phyloP scores from a whole-genome alignment of 2,113 vertebrate species.

The Hypocryptadius cinnamomeus region DNA sequence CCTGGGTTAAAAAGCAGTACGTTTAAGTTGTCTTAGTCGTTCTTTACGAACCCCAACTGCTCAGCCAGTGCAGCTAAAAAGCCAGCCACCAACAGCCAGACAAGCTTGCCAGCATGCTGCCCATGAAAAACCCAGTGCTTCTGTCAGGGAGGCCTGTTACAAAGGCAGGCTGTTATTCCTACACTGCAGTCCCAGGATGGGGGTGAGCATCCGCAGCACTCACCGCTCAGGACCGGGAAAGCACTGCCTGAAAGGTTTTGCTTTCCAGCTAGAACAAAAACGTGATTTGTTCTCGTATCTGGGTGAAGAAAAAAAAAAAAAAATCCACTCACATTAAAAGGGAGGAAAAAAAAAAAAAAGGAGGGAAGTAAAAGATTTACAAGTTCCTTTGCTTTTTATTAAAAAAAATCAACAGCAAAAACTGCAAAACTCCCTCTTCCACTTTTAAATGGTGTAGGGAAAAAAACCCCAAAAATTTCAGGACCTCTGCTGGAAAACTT shows the following conservation, averaged over 20 bases:
- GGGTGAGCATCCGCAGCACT: slow-evolving; percentile 4
- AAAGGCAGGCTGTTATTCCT: slow-evolving; percentile 60
- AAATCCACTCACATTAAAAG: not conserved
- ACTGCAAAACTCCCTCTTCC: not conserved
- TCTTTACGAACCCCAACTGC: slow-evolving; percentile 56
- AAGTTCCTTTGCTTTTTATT: not conserved
- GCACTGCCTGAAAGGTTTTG: not conserved
- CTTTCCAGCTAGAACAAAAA: slow-evolving; percentile 42
- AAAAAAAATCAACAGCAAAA: not conserved
- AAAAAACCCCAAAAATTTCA: not conserved
- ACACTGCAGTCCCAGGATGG: slow-evolving; percentile 26
- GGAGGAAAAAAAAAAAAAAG: not conserved
- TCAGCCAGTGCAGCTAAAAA: slow-evolving; percentile 82
- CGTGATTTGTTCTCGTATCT: not conserved
- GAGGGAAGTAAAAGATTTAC: not conserved
- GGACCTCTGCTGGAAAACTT: not conserved
- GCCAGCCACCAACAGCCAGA: slow-evolving; percentile 89
- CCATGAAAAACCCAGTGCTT: slow-evolving; percentile 63
- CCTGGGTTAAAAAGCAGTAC: slow-evolving; percentile 74
- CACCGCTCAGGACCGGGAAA: not conserved
- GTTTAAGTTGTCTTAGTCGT: slow-evolving; percentile 68
- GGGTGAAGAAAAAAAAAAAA: not conserved
- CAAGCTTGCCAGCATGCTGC: slow-evolving; percentile 84
- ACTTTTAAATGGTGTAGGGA: not conserved
- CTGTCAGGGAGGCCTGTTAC: slow-evolving; percentile 51